Conservation (phyloP, 2,888 invertebrate genomes). For the Pocota personata region DNA sequence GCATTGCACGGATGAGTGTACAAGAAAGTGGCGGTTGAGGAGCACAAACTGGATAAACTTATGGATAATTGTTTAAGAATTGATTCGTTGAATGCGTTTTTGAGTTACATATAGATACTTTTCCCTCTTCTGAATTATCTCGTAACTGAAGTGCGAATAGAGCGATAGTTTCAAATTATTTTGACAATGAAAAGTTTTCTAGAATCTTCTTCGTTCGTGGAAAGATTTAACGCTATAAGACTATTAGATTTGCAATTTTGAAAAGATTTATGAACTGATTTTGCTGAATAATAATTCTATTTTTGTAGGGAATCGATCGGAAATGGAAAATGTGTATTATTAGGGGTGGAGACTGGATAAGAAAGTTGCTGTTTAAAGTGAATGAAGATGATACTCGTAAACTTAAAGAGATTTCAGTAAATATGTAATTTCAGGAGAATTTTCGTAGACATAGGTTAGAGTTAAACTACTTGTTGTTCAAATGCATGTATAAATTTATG, state of each 20-base stretch:
- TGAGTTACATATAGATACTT: not conserved
- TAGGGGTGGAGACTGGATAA: not conserved
- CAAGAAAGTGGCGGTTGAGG: conserved; percentile 1
- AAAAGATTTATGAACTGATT: conserved; percentile 56
- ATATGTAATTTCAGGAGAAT: not conserved
- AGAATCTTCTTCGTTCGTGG: conserved; percentile 12
- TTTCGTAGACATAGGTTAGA: too few relatives aligned
- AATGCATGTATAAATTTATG: too few relatives aligned
- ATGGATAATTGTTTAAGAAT: conserved; percentile 67
- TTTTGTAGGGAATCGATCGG: conserved; percentile 23
- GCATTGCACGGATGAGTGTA: conserved; percentile 45
- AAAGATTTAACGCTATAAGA: conserved; percentile 49
- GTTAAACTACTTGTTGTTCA: too few relatives aligned
- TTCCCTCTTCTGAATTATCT: not conserved
- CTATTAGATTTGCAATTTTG: conserved; percentile 57
- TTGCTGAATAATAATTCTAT: conserved; percentile 38
- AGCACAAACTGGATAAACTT: conserved; percentile 37
- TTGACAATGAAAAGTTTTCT: conserved; percentile 59
- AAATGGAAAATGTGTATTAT: not conserved
- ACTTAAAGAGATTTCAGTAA: not conserved
- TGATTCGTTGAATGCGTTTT: conserved; percentile 34
- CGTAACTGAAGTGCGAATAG: conserved; percentile 44
- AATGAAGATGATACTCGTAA: not conserved
- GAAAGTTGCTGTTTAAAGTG: not conserved
- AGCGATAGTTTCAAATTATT: conserved; percentile 48